phyloP scores from a whole-genome alignment of 2,113 vertebrate species.

The Calidris pygmaea region DNA sequence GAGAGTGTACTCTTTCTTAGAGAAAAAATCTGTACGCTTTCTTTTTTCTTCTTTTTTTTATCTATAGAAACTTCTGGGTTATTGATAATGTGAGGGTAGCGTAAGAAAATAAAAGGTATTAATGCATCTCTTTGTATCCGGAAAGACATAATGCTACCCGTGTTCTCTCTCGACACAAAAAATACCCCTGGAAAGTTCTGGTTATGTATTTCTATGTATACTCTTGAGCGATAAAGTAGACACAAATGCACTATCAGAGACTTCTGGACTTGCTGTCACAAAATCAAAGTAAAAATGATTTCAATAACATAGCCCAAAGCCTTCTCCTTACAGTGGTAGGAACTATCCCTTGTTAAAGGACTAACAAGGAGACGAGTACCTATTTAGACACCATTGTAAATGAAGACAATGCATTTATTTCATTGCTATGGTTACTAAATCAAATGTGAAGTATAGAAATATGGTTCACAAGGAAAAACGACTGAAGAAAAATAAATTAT shows the following conservation, averaged over 20 bases:
- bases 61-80: background rate
- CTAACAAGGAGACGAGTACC: conserved; percentile 20
- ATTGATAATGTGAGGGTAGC: background rate
- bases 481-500: conserved; percentile 2
- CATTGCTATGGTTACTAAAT: conserved; percentile 68
- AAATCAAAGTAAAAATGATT: conserved; percentile 41
- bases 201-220: background rate
- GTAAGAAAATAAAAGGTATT: conserved; percentile 1
- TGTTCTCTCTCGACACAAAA: background rate
- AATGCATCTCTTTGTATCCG: conserved; percentile 3
- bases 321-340: background rate
- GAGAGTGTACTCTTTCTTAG: background rate
- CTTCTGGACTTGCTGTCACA: background rate
- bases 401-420: conserved; percentile 60
- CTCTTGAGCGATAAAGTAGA: conserved; percentile 3
- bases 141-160: background rate
- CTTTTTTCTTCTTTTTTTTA: background rate
- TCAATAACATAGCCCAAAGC: background rate
- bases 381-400: conserved; percentile 62
- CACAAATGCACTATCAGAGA: background rate
- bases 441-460: conserved; percentile 37
- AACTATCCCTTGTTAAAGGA: conserved; percentile 23
- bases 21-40: background rate
- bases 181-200: background rate
- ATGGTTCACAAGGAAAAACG: background rate